Evolutionary conservation across 2,888 invertebrate genomes (phyloP).

Genomic region (Cryptus armator): DNA sequence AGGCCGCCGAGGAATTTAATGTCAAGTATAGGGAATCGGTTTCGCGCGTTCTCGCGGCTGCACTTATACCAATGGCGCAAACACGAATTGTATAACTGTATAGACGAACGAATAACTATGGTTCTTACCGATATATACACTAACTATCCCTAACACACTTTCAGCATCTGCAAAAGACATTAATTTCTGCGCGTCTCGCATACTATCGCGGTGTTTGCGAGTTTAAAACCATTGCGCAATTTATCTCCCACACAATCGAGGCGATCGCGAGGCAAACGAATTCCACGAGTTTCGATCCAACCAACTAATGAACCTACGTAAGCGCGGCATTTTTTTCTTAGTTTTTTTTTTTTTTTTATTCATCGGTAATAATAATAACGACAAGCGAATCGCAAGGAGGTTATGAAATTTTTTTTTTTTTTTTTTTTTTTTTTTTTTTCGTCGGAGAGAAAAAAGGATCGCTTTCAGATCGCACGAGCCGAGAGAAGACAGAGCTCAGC

Average conservation of each 20-base stretch:
- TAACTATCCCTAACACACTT: constrained; percentile 11
- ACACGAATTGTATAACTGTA: constrained; percentile 36
- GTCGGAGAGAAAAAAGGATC: neutral
- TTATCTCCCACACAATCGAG: constrained; percentile 5
- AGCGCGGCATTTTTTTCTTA: neutral
- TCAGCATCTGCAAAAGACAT: constrained; percentile 52
- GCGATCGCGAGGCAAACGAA: neutral
- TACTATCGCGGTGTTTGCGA: neutral
- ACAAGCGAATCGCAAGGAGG: no score
- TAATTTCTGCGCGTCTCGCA: constrained; percentile 38
- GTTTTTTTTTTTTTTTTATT: no score
- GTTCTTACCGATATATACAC: neutral
- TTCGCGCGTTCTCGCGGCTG: constrained; percentile 69
- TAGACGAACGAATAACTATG: neutral
- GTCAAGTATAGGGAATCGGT: constrained; percentile 83
- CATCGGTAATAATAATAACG: no score
- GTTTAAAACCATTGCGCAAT: constrained; percentile 34
- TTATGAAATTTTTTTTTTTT: no score
- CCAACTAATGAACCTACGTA: neutral
- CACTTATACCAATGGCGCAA: constrained; percentile 70
- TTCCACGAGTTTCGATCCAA: constrained; percentile 15
- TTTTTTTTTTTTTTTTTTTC: neutral
- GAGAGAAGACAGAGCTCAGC: constrained; percentile 4
- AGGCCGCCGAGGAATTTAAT: constrained; percentile 83
- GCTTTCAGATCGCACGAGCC: neutral